phyloP scores from a whole-genome alignment of 2,888 invertebrate genomes.

The Pristionchus exspectatus region DNA sequence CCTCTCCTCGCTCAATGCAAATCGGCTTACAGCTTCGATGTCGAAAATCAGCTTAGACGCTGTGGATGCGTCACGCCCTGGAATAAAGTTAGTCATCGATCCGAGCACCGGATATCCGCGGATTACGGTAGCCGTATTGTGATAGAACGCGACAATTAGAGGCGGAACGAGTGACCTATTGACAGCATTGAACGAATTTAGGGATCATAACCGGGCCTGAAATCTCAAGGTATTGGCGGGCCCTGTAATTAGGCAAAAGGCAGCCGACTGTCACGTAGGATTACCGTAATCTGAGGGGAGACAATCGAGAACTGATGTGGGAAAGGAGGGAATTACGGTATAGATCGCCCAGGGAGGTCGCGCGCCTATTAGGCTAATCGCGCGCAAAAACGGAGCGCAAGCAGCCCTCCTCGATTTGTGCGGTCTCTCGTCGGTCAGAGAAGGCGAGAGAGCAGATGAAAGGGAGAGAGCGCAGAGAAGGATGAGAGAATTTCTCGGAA shows the following conservation, averaged over 20 bases:
- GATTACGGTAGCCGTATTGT: not conserved
- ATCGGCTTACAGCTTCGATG: slow-evolving; percentile 10
- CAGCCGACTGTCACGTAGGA: slow-evolving; percentile 11
- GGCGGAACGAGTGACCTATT: slow-evolving; percentile 4
- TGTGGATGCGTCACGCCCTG: not conserved
- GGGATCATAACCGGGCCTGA: not conserved
- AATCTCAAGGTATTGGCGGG: not conserved
- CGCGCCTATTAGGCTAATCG: slow-evolving; percentile 18
- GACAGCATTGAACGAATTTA: not conserved
- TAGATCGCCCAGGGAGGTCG: slow-evolving; percentile 9
- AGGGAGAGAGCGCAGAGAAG: not conserved
- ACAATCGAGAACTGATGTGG: not conserved
- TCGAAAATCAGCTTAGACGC: not conserved
- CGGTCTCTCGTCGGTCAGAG: slow-evolving; percentile 5
- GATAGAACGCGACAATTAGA: not conserved
- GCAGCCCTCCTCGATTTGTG: not conserved
- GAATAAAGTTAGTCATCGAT: slow-evolving; percentile 36
- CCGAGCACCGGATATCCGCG: slow-evolving; percentile 1
- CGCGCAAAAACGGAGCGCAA: not conserved
- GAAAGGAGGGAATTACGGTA: slow-evolving; percentile 19
- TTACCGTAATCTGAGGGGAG: slow-evolving; percentile 7
- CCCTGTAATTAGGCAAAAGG: slow-evolving; percentile 6
- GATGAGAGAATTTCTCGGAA: not conserved
- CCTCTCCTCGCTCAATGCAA: not conserved
- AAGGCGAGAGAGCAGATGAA: not conserved